Conservation (phyloP, 92 coral and sea anemone genomes). For the Pocillopora grandis region DNA sequence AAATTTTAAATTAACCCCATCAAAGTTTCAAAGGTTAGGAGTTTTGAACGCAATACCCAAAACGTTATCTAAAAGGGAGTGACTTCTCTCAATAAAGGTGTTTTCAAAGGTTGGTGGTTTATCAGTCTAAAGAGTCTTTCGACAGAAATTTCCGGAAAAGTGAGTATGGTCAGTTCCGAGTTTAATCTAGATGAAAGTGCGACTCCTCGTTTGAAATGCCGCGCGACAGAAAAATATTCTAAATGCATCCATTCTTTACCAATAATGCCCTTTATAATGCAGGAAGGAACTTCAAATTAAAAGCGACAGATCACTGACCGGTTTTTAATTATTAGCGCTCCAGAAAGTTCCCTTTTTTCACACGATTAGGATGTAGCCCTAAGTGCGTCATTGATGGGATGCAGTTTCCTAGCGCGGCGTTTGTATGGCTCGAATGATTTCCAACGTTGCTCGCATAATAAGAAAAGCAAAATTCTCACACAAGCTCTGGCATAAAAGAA, state of each 20-base stretch:
- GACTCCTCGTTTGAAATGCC: not conserved
- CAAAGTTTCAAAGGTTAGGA: too few species aligned
- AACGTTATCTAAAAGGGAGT: not conserved
- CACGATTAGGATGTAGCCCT: not conserved
- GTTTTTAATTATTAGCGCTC: not conserved
- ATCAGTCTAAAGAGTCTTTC: not conserved
- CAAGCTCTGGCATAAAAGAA: not conserved
- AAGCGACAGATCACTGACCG: constrained; percentile 1
- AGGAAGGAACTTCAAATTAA: constrained; percentile 1
- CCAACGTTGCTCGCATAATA: not conserved
- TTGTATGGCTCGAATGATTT: not conserved
- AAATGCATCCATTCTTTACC: constrained; percentile 5
- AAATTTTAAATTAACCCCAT: not conserved
- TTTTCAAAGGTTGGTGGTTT: constrained; percentile 10
- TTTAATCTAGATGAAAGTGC: constrained; percentile 2
- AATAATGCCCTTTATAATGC: constrained; percentile 1
- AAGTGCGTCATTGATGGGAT: not conserved
- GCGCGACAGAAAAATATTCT: not conserved
- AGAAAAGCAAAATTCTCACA: not conserved
- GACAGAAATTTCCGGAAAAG: not conserved
- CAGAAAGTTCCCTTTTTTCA: not conserved
- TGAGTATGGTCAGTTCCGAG: not conserved
- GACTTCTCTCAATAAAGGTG: not conserved
- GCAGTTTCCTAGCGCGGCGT: not conserved
- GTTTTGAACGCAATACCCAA: not conserved